Base-by-base conservation (phyloP, 2,113 vertebrate species). In the Dicerorhinus sumatrensis region DNA sequence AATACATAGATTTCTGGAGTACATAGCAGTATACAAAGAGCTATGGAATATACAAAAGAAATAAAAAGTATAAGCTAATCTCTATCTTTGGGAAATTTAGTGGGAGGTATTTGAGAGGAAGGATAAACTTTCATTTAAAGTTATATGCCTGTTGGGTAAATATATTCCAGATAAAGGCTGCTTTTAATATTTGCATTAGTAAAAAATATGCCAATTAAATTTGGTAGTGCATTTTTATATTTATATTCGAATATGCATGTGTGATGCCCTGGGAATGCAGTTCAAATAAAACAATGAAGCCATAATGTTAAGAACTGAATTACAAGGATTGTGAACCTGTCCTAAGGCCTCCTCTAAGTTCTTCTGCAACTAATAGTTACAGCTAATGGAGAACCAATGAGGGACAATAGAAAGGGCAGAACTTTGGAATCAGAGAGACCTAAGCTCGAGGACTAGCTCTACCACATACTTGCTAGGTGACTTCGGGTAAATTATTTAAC, bases 141-240 rank as follows among this genome's bases (percentile, higher is more conserved):
- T 69, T 80, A 12, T 83, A 42, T 92, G 27, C 39, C 46, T 58
- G 0, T 89, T 72, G 16, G 76, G 29, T 76, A 86, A 96, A 85
- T 89, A 23, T 29, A 95, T 70, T 86, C n/a, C 62, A 96, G 67
- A 67, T 76, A 81, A 95, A 94, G 31, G 31, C 31, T 18, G 33
- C 48, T 94, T 98, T 96, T 85, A 89, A 63, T 96, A 86, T 75
- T 96, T 75, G 17, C 58, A 91, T 73, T 94, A 81, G 36, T 81
- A 76, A 65, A 89, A 96, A 81, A 58, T 75, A 62, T 12, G 42
- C 12, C 6, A 77, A 42, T 83, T 93, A 77, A 46, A 70, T 54
- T 82, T 85, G 62, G 42, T 33, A 63, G 48, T 73, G 4, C 8
- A 62, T 85, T 81, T 69, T 89, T 92, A 39, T 89, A 46, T 95